Percentiles rank a stretch among this genome's conserved stretches.
Evolutionary conservation across 2,797 vertebrate genomes (phyloP).

Genomic region (Triplophysa yarkandensis): DNA sequence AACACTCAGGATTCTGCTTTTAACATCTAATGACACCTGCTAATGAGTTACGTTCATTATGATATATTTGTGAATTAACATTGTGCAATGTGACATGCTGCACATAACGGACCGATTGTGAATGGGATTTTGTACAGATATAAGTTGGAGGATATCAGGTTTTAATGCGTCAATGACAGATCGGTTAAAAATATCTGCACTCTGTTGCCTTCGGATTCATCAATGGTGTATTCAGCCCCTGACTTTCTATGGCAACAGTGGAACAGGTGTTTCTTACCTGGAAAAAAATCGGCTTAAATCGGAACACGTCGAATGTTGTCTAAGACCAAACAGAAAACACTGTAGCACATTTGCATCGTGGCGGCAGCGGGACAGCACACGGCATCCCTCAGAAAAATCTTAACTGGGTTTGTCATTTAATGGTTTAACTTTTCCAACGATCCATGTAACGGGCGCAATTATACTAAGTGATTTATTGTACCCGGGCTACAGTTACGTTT

Average conservation of each 20-base stretch:
- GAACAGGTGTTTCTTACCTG: conserved; percentile 65
- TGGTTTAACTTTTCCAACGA: conserved; percentile 77
- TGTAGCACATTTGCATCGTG: conserved; percentile 56
- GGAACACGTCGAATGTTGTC: conserved; percentile 57
- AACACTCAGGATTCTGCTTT: conserved; percentile 41
- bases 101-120: not conserved
- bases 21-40: conserved; percentile 54
- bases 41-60: conserved; percentile 25
- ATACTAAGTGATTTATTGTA: conserved; percentile 77
- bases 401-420: conserved; percentile 74
- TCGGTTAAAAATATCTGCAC: conserved; percentile 41
- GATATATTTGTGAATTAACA: conserved; percentile 22
- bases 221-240: conserved; percentile 53
- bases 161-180: conserved; percentile 15
- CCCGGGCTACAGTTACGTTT: conserved; percentile 59
- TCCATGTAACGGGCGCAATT: conserved; percentile 73
- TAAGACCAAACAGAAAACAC: conserved; percentile 63
- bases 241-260: conserved; percentile 45
- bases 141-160: conserved; percentile 9
- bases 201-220: conserved; percentile 33
- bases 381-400: conserved; percentile 61
- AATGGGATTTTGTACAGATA: not conserved
- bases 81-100: not conserved
- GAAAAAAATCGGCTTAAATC: conserved; percentile 51
- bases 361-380: conserved; percentile 44